Evolutionary conservation across 2,888 invertebrate species (phyloP).

Genomic region (Spisula subtruncata): DNA sequence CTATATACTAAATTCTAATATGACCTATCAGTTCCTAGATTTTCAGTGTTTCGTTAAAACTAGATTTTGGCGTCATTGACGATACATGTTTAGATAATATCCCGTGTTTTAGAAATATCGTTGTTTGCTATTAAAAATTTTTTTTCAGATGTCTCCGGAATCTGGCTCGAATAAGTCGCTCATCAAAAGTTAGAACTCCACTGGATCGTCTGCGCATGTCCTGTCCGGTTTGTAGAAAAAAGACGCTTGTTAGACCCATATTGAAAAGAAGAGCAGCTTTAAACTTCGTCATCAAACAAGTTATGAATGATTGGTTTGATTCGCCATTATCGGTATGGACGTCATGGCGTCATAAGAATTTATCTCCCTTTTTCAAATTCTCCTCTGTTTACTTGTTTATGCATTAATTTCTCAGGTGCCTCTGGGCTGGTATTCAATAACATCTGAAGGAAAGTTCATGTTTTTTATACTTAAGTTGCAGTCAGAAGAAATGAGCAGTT

Average conservation of each 20-base stretch:
- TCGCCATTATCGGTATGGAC: conserved; percentile 65
- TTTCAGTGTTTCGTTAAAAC: not conserved
- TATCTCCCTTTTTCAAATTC: no score
- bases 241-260: conserved; percentile 56
- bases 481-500: no score
- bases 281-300: conserved; percentile 60
- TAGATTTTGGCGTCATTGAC: not conserved
- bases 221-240: conserved; percentile 66
- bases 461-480: no score
- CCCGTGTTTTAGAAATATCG: not conserved
- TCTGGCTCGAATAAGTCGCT: conserved; percentile 58
- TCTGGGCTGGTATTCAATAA: no score
- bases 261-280: conserved; percentile 61
- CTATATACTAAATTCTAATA: no score
- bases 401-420: no score
- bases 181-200: conserved; percentile 49
- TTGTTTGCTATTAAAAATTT: no score
- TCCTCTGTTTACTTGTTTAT: no score
- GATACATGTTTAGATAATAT: not conserved
- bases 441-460: no score
- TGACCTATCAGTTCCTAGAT: no score
- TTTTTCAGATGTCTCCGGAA: conserved; percentile 59
- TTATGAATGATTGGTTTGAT: conserved; percentile 62
- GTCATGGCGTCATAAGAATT: no score
- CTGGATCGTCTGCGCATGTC: conserved; percentile 65